Percentiles rank a stretch among this genome's conserved stretches.
These are phyloP conservation scores for Chaitophorus viminalis DNA, from an alignment of 2,888 invertebrate genomes.

Conservation along the genomic window DNA sequence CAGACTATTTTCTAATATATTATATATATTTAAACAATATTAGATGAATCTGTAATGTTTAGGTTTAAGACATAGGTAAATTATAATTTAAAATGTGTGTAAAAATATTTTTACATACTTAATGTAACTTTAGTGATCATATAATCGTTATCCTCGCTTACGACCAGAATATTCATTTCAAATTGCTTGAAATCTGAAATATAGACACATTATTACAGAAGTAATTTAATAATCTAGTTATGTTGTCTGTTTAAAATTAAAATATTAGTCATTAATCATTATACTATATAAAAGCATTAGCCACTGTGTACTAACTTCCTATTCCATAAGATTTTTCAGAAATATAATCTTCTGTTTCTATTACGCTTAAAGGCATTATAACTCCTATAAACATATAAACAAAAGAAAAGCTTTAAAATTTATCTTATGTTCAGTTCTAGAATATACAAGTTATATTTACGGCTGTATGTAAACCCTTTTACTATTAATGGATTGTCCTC, in stretches of 20 bases:
- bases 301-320: neutral
- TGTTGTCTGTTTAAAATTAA: too few relatives aligned
- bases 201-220: neutral
- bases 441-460: neutral
- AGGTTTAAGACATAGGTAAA: too few relatives aligned
- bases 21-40: neutral
- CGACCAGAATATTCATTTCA: neutral
- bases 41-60: too few relatives aligned
- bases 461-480: neutral
- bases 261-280: neutral
- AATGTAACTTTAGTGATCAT: neutral
- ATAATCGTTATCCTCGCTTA: neutral
- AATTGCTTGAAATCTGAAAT: neutral
- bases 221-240: too few relatives aligned
- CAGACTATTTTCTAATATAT: neutral
- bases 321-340: neutral
- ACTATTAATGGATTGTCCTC: neutral
- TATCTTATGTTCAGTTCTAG: neutral
- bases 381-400: neutral
- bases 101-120: neutral
- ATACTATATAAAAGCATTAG: neutral
- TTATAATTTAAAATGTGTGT: too few relatives aligned
- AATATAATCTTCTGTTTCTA: neutral
- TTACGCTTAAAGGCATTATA: neutral
- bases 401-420: neutral